Evolutionary conservation across 2,113 vertebrate species (phyloP).

Genomic region (Gymnobelideus leadbeateri): DNA sequence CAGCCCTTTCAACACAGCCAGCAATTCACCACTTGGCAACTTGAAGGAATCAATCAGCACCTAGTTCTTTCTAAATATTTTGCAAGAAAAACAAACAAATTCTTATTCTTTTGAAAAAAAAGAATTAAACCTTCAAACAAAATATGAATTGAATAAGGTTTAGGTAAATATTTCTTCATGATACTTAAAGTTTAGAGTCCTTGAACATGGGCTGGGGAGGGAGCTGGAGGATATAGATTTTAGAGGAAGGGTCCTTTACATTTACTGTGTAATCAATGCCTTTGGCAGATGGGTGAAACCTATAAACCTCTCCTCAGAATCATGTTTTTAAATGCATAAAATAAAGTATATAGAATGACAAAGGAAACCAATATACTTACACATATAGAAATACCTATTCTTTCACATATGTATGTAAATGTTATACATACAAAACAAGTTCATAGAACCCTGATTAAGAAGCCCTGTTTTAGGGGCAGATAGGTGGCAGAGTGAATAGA

Average conservation of each 20-base stretch:
- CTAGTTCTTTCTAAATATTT: slow-evolving; percentile 56
- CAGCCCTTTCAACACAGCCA: background rate
- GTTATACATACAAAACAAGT: background rate
- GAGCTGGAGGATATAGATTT: background rate
- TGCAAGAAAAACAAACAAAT: slow-evolving; percentile 46
- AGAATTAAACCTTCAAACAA: background rate
- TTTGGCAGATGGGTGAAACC: background rate
- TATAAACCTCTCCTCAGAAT: background rate
- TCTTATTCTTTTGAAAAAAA: background rate
- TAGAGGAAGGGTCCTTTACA: background rate
- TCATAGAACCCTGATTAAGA: background rate
- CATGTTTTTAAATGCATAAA: background rate
- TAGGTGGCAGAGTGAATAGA: no score
- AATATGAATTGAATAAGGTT: slow-evolving; percentile 60
- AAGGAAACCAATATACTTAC: background rate
- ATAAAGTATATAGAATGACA: background rate
- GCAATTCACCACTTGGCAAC: background rate
- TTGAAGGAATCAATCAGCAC: background rate
- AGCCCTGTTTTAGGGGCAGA: background rate
- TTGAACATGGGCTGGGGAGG: slow-evolving; percentile 57
- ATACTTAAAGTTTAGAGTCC: slow-evolving; percentile 68
- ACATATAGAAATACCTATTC: no score
- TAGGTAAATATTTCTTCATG: slow-evolving; percentile 55
- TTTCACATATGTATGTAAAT: background rate
- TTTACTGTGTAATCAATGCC: background rate